Percentiles rank a stretch among this genome's conserved stretches.
Conservation (phyloP, 2,888 invertebrate genomes). For the Molanna angustata region DNA sequence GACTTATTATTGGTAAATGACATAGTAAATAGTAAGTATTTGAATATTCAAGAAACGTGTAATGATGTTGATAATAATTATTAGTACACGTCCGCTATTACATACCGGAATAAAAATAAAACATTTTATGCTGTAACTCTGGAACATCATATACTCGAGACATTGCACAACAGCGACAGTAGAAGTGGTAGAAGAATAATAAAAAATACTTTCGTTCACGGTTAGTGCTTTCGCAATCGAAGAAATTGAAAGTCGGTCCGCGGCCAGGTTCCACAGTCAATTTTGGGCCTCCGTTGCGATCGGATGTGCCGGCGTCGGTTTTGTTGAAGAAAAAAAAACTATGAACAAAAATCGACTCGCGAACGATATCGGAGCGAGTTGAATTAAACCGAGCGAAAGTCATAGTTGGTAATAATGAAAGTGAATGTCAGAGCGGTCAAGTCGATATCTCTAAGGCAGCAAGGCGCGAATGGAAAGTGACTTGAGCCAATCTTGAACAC, state of each 20-base stretch:
- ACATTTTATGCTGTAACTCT: neutral
- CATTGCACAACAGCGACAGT: constrained; percentile 12
- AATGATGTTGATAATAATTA: too few species aligned
- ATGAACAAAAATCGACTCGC: neutral
- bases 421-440: too few species aligned
- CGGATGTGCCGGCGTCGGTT: neutral
- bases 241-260: constrained; percentile 11
- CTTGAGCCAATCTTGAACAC: too few species aligned
- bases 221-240: constrained; percentile 8
- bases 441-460: too few species aligned
- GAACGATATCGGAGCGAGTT: neutral
- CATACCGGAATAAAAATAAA: too few species aligned
- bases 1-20: too few species aligned
- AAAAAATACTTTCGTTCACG: constrained; percentile 4
- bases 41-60: too few species aligned
- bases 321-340: neutral
- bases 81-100: too few species aligned
- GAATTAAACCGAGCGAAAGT: neutral
- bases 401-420: constrained; percentile 1
- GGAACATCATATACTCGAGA: neutral
- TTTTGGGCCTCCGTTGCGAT: constrained; percentile 6
- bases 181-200: neutral
- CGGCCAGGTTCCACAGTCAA: constrained; percentile 6
- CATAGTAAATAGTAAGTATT: too few species aligned
- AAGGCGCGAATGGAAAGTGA: too few species aligned